These are phyloP conservation scores for Aphrophora alni DNA, from an alignment of 2,888 invertebrate species.

Conservation along the genomic window DNA sequence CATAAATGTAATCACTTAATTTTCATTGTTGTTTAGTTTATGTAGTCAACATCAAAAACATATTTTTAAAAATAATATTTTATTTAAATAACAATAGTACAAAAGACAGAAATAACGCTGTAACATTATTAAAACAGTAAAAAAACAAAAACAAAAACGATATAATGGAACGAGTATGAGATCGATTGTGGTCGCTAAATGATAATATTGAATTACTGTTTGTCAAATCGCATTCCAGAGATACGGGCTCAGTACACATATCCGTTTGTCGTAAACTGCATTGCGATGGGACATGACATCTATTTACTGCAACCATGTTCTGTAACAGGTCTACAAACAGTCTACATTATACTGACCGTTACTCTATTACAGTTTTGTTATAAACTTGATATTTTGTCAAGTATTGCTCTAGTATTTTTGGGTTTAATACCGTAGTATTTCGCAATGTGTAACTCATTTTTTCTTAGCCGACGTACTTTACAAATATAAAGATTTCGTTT, in stretches of 20 bases:
- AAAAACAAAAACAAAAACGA: background rate
- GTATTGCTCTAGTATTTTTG: no score
- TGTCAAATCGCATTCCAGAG: background rate
- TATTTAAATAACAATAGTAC: no score
- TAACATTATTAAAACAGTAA: background rate
- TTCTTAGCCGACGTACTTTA: no score
- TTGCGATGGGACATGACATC: background rate
- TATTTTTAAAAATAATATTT: no score
- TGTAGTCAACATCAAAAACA: no score
- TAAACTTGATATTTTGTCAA: background rate
- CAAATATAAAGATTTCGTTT: no score
- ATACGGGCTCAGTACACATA: background rate
- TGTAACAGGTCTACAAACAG: background rate
- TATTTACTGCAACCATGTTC: background rate
- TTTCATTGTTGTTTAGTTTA: no score
- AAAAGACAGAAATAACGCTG: no score
- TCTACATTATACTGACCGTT: background rate
- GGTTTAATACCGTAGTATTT: no score
- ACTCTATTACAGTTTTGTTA: background rate
- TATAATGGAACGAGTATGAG: background rate
- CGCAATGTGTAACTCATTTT: no score
- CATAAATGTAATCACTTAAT: no score
- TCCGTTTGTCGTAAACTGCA: slow-evolving; percentile 9
- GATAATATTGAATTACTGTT: slow-evolving; percentile 9
- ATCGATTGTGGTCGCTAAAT: background rate